Percentiles rank a stretch among this genome's conserved stretches.
phyloP scores from a whole-genome alignment of 1,140 invertebrate species.

The Leptonema lineaticorne region DNA sequence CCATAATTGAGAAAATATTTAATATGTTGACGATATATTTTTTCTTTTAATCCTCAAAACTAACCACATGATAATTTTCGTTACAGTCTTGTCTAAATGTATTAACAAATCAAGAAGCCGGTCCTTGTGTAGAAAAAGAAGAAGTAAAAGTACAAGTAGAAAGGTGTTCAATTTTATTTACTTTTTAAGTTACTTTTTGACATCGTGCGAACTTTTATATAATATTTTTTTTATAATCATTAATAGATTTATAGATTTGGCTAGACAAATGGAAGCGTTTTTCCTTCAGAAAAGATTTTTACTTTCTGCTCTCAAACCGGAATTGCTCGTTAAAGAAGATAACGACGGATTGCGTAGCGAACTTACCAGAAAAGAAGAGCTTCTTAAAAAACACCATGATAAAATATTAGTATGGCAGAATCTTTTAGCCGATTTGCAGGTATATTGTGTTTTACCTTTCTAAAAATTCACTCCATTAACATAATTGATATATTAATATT shows the following conservation, averaged over 20 bases:
- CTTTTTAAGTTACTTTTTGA: not conserved
- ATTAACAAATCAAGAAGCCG: conserved; percentile 81
- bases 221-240: conserved; percentile 42
- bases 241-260: conserved; percentile 83
- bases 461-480: not conserved
- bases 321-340: conserved; percentile 89
- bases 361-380: conserved; percentile 80
- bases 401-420: conserved; percentile 89
- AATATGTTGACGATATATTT: not conserved
- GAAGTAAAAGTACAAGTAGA: conserved; percentile 85
- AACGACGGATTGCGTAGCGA: conserved; percentile 82
- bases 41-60: not conserved
- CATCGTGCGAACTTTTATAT: not conserved
- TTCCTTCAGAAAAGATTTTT: conserved; percentile 91
- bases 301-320: conserved; percentile 86
- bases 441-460: not conserved
- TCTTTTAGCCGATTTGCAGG: conserved; percentile 70
- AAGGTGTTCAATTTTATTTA: conserved; percentile 49
- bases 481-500: not conserved
- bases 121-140: conserved; percentile 74
- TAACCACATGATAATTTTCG: not conserved
- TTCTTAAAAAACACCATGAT: conserved; percentile 87
- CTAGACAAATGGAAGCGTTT: conserved; percentile 90
- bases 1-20: no score
- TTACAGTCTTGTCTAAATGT: conserved; percentile 81